Percentiles rank a stretch among this genome's conserved stretches.
Evolutionary conservation across 2,888 invertebrate genomes (phyloP).

Genomic region (Metacarcinus magister): DNA sequence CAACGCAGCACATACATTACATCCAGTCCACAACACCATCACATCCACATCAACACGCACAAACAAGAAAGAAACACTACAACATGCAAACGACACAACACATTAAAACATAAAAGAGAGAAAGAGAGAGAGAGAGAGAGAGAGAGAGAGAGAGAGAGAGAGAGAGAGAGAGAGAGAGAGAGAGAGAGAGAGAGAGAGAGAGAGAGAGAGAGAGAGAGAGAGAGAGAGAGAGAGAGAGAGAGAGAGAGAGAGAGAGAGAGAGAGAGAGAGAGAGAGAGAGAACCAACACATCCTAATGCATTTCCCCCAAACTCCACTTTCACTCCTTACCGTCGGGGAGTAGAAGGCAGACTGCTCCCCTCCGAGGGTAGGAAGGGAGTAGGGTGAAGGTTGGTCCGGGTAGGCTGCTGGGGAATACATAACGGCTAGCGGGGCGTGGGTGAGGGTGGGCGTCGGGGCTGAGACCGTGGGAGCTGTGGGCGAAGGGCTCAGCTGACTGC

Average conservation of each 20-base stretch:
- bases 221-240: conserved; percentile 38
- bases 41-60: neutral
- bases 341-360: conserved; percentile 82
- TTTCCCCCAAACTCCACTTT: neutral
- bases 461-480: conserved; percentile 71
- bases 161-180: too few species aligned
- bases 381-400: conserved; percentile 81
- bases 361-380: conserved; percentile 80
- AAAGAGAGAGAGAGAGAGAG: neutral
- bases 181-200: too few species aligned
- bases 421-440: conserved; percentile 78
- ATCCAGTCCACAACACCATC: neutral
- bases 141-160: too few species aligned
- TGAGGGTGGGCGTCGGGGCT: conserved; percentile 77
- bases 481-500: conserved; percentile 80
- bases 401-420: conserved; percentile 82
- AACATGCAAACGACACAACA: neutral
- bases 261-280: neutral
- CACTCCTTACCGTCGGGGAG: conserved; percentile 78
- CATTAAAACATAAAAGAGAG: neutral
- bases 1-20: neutral
- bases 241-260: conserved; percentile 39
- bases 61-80: neutral
- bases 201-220: conserved; percentile 22
- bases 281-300: neutral